Base-by-base conservation (phyloP, 2,888 invertebrate genomes). In the Melanchra persicariae region DNA sequence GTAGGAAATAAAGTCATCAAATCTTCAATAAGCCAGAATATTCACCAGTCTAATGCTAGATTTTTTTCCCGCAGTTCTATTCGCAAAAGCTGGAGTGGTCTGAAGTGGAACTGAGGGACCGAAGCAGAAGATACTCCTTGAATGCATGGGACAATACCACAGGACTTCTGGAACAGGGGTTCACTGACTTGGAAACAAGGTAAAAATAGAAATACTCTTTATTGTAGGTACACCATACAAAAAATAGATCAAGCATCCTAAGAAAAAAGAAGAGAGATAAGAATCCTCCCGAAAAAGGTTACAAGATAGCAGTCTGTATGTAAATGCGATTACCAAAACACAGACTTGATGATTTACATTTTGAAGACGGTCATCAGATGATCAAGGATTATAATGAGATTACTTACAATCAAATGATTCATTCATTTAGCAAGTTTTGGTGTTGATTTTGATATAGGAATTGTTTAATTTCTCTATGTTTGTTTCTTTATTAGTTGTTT, bases 161-260 rank as follows among this genome's bases (percentile, higher is more conserved):
- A 0, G 98, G 98, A 0, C 92, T 98, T 0, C 87, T 93, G 0
- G 97, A 97, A 68, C 98, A 98, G 97, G 97, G 97, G 0, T 98
- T 96, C 85, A 92, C 89, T 0, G 90, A 93, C 19, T 88, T 91
- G 34, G 93, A 96, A 34, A 90, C 92, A 0, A 96, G 96, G 96
- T 96, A 82, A 81, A 80, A 51, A 49, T 4, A 22, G 22, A 49
- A 30, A n/a, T n/a, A n/a, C n/a, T n/a, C n/a, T n/a, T n/a, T n/a
- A n/a, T n/a, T n/a, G n/a, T n/a, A n/a, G n/a, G n/a, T n/a, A n/a
- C n/a, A n/a, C n/a, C n/a, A n/a, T n/a, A n/a, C n/a, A n/a, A n/a
- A n/a, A n/a, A n/a, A n/a, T n/a, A n/a, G n/a, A n/a, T n/a, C n/a
- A n/a, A n/a, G n/a, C n/a, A n/a, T n/a, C n/a, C n/a, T n/a, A n/a